Evolutionary conservation across 2,113 vertebrate species (phyloP).

Genomic region (Otis tarda): DNA sequence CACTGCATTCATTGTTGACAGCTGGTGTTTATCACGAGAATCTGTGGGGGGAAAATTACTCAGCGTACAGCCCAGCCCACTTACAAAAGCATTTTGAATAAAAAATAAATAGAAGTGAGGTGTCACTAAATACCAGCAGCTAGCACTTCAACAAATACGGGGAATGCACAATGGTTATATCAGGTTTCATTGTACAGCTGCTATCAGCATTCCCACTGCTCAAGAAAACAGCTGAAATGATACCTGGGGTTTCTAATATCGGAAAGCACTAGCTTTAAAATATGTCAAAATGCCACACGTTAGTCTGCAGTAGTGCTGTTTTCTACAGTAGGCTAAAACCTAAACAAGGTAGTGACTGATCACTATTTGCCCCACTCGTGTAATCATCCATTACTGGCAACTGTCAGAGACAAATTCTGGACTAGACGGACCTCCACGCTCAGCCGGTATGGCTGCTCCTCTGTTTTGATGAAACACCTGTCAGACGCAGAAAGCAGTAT

Average conservation of each 20-base stretch:
- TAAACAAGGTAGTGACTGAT: constrained; percentile 22
- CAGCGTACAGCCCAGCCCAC: background rate
- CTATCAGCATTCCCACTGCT: constrained; percentile 13
- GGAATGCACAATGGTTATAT: background rate
- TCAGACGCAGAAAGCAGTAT: background rate
- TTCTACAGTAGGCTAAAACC: background rate
- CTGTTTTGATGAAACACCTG: background rate
- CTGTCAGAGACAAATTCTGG: constrained; percentile 17
- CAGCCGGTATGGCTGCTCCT: background rate
- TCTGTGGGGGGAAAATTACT: constrained; percentile 32
- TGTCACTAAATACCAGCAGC: constrained; percentile 15
- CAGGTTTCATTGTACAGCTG: background rate
- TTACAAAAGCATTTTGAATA: constrained; percentile 8
- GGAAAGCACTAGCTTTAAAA: background rate
- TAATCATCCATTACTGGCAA: constrained; percentile 28
- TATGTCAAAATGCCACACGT: background rate
- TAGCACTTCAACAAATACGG: background rate
- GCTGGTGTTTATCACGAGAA: constrained; percentile 63
- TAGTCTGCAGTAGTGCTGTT: background rate
- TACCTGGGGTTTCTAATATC: background rate
- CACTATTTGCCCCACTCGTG: background rate
- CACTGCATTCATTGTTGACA: constrained; percentile 43
- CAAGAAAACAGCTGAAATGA: constrained; percentile 17
- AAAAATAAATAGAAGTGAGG: constrained; percentile 42
- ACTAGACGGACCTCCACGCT: background rate